Evolutionary conservation across 2,113 vertebrate species (phyloP).

Genomic region (Sceloporus undulatus): DNA sequence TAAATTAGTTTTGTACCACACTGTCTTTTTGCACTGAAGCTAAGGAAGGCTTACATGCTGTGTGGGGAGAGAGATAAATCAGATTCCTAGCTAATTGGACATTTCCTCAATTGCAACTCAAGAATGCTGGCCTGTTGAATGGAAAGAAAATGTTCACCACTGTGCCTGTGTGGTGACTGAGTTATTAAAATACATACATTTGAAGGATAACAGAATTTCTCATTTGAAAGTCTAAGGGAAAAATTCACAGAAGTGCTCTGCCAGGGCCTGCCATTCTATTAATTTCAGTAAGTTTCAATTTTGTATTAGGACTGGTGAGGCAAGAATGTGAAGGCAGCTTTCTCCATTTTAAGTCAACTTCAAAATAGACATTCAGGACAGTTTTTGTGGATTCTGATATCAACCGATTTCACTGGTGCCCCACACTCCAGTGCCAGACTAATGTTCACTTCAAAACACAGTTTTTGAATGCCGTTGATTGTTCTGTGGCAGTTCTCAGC

Average conservation of each 20-base stretch:
- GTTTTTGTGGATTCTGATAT: not conserved
- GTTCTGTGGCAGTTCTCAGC: not conserved
- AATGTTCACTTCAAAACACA: too few relatives aligned
- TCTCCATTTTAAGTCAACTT: not conserved
- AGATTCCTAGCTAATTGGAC: slow-evolving; percentile 42
- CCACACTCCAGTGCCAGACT: not conserved
- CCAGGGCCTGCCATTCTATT: slow-evolving; percentile 22
- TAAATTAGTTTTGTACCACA: slow-evolving; percentile 33
- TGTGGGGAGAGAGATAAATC: slow-evolving; percentile 15
- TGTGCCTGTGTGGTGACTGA: slow-evolving; percentile 39
- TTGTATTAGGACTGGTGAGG: slow-evolving; percentile 29
- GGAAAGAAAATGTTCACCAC: not conserved
- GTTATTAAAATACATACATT: slow-evolving; percentile 48
- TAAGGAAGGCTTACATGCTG: slow-evolving; percentile 8
- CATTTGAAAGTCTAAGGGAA: slow-evolving; percentile 30
- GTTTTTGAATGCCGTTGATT: not conserved
- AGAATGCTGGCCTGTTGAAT: slow-evolving; percentile 14
- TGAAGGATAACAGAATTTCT: slow-evolving; percentile 36
- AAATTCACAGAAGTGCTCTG: slow-evolving; percentile 29
- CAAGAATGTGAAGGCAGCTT: slow-evolving; percentile 19
- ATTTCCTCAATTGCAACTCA: slow-evolving; percentile 9
- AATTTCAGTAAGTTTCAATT: slow-evolving; percentile 42
- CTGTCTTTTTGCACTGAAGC: not conserved
- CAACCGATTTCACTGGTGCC: not conserved
- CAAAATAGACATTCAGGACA: not conserved